Conservation (phyloP, 2,797 vertebrate genomes). For the Microctenopoma lineatum region DNA sequence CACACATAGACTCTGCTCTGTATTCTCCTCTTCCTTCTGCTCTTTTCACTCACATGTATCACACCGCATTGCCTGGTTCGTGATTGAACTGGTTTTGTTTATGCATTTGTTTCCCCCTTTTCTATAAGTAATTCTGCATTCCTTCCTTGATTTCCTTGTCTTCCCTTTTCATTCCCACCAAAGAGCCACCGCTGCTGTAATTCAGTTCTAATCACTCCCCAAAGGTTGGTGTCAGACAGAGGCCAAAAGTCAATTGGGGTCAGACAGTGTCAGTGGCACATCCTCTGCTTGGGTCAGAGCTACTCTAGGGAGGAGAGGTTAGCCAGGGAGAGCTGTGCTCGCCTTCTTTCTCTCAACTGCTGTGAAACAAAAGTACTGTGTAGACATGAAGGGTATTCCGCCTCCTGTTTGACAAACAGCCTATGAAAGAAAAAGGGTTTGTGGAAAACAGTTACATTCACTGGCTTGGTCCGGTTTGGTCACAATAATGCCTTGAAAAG, state of each 20-base stretch:
- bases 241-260: conserved; percentile 74
- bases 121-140: background rate
- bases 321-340: background rate
- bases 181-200: conserved; percentile 55
- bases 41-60: conserved; percentile 43
- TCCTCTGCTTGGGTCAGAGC: conserved; percentile 53
- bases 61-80: conserved; percentile 45
- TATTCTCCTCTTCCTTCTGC: conserved; percentile 29
- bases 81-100: background rate
- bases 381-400: background rate
- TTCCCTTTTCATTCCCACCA: conserved; percentile 1
- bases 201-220: conserved; percentile 68
- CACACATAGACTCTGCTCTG: conserved; percentile 41
- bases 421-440: conserved; percentile 15
- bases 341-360: conserved; percentile 13
- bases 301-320: conserved; percentile 16
- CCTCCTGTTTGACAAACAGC: background rate
- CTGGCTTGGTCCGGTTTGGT: conserved; percentile 20
- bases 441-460: conserved; percentile 32
- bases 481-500: conserved; percentile 10
- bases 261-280: conserved; percentile 53
- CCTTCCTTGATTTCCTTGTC: conserved; percentile 2
- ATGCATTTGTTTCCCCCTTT: background rate
- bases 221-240: conserved; percentile 63
- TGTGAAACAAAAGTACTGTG: conserved; percentile 30